Evolutionary conservation across 2,888 invertebrate species (phyloP).

Genomic region (Tanypteryx hageni): DNA sequence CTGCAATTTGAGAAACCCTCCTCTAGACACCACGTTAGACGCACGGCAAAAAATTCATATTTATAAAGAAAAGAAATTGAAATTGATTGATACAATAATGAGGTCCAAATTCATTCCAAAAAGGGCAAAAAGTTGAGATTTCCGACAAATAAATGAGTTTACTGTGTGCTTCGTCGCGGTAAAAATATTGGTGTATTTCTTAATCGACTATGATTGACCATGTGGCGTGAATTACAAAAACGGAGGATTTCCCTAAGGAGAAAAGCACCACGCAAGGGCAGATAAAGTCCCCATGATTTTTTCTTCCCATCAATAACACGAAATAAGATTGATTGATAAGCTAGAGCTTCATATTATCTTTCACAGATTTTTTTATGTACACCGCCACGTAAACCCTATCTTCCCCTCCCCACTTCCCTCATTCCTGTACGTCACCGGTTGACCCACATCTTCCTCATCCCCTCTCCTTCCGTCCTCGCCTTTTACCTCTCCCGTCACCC

Average conservation of each 20-base stretch:
- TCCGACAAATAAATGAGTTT: too few species aligned
- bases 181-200: background rate
- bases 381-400: background rate
- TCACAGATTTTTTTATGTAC: background rate
- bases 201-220: background rate
- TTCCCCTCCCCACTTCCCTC: background rate
- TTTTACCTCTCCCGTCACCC: conserved; percentile 8
- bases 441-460: background rate
- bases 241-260: background rate
- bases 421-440: background rate
- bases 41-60: too few species aligned
- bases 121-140: too few species aligned
- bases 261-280: background rate
- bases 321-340: background rate
- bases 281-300: background rate
- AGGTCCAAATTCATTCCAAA: too few species aligned
- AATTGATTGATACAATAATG: too few species aligned
- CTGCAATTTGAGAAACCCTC: too few species aligned
- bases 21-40: too few species aligned
- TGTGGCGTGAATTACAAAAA: background rate
- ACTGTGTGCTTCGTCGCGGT: background rate
- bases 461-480: background rate
- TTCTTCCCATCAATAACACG: conserved; percentile 10
- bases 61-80: too few species aligned
- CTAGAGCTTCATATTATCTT: background rate